Evolutionary conservation across 2,797 vertebrate species (phyloP), one percentile per base, ranked within the genome.

Genomic region (Halcyon badia): DNA sequence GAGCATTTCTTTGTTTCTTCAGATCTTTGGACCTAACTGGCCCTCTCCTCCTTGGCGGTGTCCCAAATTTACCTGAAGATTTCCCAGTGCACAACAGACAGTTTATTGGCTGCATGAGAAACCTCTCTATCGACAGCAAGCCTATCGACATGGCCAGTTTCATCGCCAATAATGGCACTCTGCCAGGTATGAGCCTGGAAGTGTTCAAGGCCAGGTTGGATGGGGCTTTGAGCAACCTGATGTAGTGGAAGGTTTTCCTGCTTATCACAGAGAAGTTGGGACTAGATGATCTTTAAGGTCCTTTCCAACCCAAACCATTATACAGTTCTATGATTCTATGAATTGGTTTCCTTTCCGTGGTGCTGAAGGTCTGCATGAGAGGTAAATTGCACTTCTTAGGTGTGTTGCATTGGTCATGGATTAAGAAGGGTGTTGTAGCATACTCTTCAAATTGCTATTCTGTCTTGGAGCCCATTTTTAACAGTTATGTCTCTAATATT

Each of bases 11-110:
- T 93, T 86, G 31, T 86, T 83, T 81, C 78, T 94, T 12, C 97
- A 99, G 99, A 91, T 99, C 99, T n/a, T 96, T 99, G 98, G 99
- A 99, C 89, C 98, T 99, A 86, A 99, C 99, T 0, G 99, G 99
- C 6, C 99, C 99, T 3, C 98, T 99, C 73, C 97, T 99, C 35
- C 98, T 99, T 24, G 99, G 99, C 0, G 99, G 99, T 1, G 99
- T 99, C 88, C 99, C 99, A 84, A 99, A 99, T 97, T 98, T 99
- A 66, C 99, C 99, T 0, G 99, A 99, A 91, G 99, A 99, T 97
- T 99, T 99, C 90, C 99, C 99, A 0, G 99, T 99, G 93, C 98
- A 98, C 88, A 99, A 99, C 98, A 98, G 99, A 24, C 98, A 99
- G 97, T 99, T 99, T 21, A 98, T 99, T 1, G 99, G 99, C 93